Percentiles rank a stretch among this genome's conserved stretches.
These are phyloP conservation scores for Lasioglossum pauxillum DNA, from an alignment of 2,888 invertebrate genomes.

Conservation along the genomic window DNA sequence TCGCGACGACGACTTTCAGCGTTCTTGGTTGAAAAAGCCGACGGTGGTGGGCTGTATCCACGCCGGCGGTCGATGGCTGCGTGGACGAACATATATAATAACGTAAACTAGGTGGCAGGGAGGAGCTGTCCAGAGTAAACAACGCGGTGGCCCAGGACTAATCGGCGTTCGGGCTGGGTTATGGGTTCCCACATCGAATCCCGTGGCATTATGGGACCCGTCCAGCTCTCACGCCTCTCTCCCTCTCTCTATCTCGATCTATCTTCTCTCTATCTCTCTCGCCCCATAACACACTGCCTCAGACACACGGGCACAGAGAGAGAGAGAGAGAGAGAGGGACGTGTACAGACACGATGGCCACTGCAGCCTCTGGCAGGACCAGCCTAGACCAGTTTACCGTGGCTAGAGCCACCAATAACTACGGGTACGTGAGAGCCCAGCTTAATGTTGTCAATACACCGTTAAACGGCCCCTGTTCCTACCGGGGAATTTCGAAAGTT, in stretches of 20 bases:
- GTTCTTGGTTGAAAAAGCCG: constrained; percentile 51
- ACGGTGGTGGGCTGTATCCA: constrained; percentile 67
- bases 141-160: constrained; percentile 79
- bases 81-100: constrained; percentile 75
- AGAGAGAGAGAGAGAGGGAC: not conserved
- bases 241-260: constrained; percentile 33
- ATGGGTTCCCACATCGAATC: constrained; percentile 77
- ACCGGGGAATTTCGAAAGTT: constrained; percentile 59
- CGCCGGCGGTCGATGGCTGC: constrained; percentile 69
- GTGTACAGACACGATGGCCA: not conserved
- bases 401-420: constrained; percentile 63
- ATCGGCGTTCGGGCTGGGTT: constrained; percentile 77
- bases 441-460: constrained; percentile 69
- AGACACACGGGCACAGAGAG: not conserved
- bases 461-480: constrained; percentile 43
- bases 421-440: constrained; percentile 61
- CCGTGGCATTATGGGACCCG: constrained; percentile 74
- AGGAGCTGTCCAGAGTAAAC: constrained; percentile 76
- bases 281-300: not conserved
- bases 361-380: constrained; percentile 44
- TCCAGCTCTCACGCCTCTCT: constrained; percentile 75
- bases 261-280: constrained; percentile 27
- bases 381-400: constrained; percentile 67
- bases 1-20: not conserved
- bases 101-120: constrained; percentile 77